Evolutionary conservation across 2,113 vertebrate species (phyloP), one percentile per base, ranked within the genome.

Genomic region (Scomber colias): DNA sequence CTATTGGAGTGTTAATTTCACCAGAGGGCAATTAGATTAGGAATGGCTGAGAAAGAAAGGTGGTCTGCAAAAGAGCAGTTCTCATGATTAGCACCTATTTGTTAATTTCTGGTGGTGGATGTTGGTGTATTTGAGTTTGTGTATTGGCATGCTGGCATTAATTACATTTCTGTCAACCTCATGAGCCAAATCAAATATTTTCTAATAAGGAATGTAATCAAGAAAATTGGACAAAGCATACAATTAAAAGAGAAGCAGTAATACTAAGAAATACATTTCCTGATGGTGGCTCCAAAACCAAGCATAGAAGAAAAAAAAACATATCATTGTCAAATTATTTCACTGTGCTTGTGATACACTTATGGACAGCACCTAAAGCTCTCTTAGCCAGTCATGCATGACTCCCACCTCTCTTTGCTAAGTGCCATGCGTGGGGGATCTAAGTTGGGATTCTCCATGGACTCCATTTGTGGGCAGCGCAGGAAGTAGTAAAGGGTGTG

Each of bases 401-500:
- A 61, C 69, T 30, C 90, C 85, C 91, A 99, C 98, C 98, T 95
- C 93, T 99, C 98, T 1, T 98, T 99, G 96, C 95, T 97, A 60
- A 99, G 95, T 24, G 96, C 95, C 97, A 99, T 99, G 93, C 97
- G 95, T 0, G 98, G 98, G 11, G 98, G 98, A 88, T 99, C 98
- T 49, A 99, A 93, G 95, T 99, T 99, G 83, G 98, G 98, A 87
- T 99, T 99, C 94, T 99, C 98, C 97, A 99, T 97, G 85, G 97
- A 99, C 87, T 99, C 98, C 97, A 99, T 99, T 74, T 99, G 98
- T 31, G 98, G 98, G 71, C 98, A 99, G 71, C 98, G 97, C 30
- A 99, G 95, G 95, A 99, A 99, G 92, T 99, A 99, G 95, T 99
- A 99, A 69, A 99, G 97, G 3, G 98, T 99, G 95, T 99, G 98